Base-by-base conservation (phyloP, 1,140 invertebrate species). In the Zelostemma sp. region DNA sequence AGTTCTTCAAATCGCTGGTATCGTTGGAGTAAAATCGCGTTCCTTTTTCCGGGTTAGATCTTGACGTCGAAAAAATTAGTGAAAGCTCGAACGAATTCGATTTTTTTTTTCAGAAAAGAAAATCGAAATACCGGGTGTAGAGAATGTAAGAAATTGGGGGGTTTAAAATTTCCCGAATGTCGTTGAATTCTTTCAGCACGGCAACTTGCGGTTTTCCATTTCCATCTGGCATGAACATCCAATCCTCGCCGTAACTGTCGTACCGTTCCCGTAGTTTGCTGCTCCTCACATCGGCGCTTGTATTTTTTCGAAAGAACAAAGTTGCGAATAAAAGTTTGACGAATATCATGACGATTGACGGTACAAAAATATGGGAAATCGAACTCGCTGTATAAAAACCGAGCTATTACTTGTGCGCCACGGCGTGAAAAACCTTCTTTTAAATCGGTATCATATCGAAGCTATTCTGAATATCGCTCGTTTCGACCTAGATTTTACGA, bases 201-300 rank as follows among this genome's bases (percentile, higher is more conserved):
- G 89, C 88, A 11, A 88, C 87, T 68, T 89, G 87, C 0, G 87
- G 85, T 3, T 86, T 80, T 1, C 85, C 88, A 61, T 89, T 85
- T 8, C 89, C 89, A 75, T 90, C 88, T 1, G 90, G 89, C 80
- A 91, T 88, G 50, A 89, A 88, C 41, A 90, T 89, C 90, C 90
- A 91, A 11, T 88, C 88, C 58, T 85, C 85, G 14, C 88, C 88
- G 62, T 89, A 89, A 12, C 80, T 80, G 16, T 85, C 83, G 38
- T 85, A 84, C 33, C 76, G 82, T 49, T 78, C 57, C 14, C 61
- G 73, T 19, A 85, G 58, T 18, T 62, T 58, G 40, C 68, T 70
- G 1, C 62, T 41, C 11, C 62, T 62, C 1, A 54, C 25, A n/a
- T 43, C 35, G n/a, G 60, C 61, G 15, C 46, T 8, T n/a, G 14